Evolutionary conservation across 2,113 vertebrate genomes (phyloP), one percentile per base, ranked within the genome.

Genomic region (Odontesthes bonariensis): DNA sequence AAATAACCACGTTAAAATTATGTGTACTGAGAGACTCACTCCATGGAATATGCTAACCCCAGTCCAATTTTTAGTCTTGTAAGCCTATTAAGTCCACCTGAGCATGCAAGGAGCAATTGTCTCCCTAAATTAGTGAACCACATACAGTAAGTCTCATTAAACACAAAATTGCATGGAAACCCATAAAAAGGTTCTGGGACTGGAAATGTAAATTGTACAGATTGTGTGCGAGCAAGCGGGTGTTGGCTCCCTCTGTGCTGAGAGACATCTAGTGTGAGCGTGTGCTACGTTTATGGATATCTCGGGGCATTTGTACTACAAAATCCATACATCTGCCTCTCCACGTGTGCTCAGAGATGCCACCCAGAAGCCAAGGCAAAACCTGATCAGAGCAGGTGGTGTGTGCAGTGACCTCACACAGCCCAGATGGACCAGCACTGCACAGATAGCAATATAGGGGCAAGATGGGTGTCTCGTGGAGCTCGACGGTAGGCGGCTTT

Each of bases 331-430:
- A 89, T 91, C 88, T 91, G 90, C 77, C 78, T 77, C 78, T 11
- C 66, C 47, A 46, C 23, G 52, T 46, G 22, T 69, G 84, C 81
- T 79, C 84, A 86, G 65, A 81, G 78, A 88, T 42, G 55, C 74
- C 81, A 87, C 83, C 80, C 79, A 89, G 81, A 74, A 88, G 79
- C 86, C 75, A 71, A 62, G 46, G 78, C 57, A 7, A 82, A 73
- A 81, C 69, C 81, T 54, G 57, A 88, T 80, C 62, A 0, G 84
- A 92, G 88, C 92, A 93, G 92, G 91, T 92, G 92, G 92, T 9
- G 83, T 90, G 92, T 91, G 86, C 89, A 88, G 80, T 92, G 92
- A 92, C 91, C 92, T 91, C 85, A 88, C 85, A 77, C 69, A 85
- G 90, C 86, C 90, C 92, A 92, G 86, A 92, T 92, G 92, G 92